Percentiles rank a stretch among this genome's conserved stretches.
These are phyloP conservation scores for Thermophis baileyi DNA, from an alignment of 2,113 vertebrate genomes.

Conservation along the genomic window DNA sequence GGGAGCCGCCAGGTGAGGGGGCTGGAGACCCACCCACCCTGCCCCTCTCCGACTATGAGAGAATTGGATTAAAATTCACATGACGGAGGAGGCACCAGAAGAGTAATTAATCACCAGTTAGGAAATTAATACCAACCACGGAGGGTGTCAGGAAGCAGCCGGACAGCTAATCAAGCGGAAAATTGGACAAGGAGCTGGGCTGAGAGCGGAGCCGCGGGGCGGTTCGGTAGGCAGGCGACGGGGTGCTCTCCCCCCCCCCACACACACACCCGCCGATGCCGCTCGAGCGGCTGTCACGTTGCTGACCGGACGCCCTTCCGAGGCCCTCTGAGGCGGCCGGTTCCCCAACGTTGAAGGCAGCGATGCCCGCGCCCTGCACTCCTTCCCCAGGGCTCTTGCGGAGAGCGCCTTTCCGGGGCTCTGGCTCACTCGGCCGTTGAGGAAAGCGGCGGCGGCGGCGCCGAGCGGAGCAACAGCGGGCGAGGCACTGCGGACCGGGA, in stretches of 20 bases:
- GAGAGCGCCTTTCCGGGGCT: neutral
- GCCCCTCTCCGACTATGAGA: neutral
- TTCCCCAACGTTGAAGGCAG: neutral
- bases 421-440: neutral
- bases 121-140: neutral
- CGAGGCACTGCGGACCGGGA: neutral
- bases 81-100: neutral
- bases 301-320: neutral
- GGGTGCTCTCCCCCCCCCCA: neutral
- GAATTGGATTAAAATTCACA: neutral
- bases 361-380: neutral
- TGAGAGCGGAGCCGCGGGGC: neutral
- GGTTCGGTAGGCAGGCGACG: neutral
- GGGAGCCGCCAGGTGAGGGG: neutral
- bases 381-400: neutral
- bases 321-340: neutral
- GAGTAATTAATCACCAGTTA: conserved; percentile 11
- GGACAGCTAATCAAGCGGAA: neutral
- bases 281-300: neutral
- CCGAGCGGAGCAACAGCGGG: neutral
- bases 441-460: no score
- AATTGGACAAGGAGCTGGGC: neutral
- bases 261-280: rapidly evolving
- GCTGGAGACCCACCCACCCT: neutral
- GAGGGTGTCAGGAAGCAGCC: neutral